Conservation (phyloP, 2,797 vertebrate species). For the Myotis vivesi region DNA sequence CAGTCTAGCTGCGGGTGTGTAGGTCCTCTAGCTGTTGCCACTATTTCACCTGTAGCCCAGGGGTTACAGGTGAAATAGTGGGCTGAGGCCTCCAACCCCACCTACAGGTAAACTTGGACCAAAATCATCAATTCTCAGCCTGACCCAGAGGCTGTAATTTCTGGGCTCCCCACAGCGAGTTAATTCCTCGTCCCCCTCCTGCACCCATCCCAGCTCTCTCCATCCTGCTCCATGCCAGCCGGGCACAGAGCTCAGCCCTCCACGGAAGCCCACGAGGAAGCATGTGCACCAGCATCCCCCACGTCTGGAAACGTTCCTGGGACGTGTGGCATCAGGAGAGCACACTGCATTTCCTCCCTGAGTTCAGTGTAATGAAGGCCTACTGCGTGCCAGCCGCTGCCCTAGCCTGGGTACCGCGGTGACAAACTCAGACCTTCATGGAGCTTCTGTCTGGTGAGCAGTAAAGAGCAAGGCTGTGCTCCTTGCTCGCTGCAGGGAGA, state of each 20-base stretch:
- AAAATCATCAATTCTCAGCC: neutral
- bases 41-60: neutral
- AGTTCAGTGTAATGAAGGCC: neutral
- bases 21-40: neutral
- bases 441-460: neutral
- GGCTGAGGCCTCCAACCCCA: neutral
- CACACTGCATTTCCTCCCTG: neutral
- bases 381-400: neutral
- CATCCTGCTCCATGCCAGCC: neutral
- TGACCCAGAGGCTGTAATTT: neutral
- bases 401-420: neutral
- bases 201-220: rapidly evolving
- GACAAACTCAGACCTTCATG: neutral
- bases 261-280: neutral
- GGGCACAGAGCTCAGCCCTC: neutral
- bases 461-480: neutral
- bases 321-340: neutral
- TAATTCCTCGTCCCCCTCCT: neutral
- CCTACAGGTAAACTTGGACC: neutral
- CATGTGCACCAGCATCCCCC: rapidly evolving
- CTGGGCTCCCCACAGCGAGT: neutral
- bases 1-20: rapidly evolving
- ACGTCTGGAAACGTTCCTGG: neutral
- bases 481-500: neutral
- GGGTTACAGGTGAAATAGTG: no score